Conservation (phyloP, 1,140 invertebrate genomes). For the Dreissena rostriformis region DNA sequence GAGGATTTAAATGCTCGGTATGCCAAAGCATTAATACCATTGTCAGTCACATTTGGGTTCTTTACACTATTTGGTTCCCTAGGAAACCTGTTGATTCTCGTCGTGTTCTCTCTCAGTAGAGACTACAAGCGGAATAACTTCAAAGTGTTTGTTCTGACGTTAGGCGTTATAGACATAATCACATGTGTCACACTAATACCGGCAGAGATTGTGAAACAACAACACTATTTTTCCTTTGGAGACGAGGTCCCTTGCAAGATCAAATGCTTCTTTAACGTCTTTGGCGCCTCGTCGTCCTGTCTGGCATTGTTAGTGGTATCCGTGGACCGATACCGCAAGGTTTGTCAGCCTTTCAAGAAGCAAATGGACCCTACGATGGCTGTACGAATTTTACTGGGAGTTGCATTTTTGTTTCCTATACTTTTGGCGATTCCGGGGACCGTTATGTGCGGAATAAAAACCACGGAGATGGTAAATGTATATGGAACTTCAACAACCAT, state of each 20-base stretch:
- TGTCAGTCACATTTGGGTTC: background rate
- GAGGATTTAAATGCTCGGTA: no score
- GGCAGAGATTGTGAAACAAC: background rate
- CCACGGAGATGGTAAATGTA: background rate
- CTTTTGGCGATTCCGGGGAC: background rate
- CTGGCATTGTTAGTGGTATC: background rate
- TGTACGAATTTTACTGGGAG: background rate
- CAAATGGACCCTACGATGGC: background rate
- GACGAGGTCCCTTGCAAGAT: background rate
- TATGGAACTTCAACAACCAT: background rate
- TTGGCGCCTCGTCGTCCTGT: background rate
- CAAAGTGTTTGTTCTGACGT: no score
- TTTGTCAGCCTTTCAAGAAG: no score
- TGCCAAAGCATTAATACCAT: background rate
- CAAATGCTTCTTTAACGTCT: slow-evolving; percentile 8
- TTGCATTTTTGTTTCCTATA: background rate
- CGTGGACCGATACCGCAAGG: no score
- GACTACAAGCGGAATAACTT: no score
- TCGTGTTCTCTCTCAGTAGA: no score
- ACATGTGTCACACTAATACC: slow-evolving; percentile 2
- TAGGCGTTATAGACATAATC: slow-evolving; percentile 20
- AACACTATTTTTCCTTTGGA: background rate
- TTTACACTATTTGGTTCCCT: background rate
- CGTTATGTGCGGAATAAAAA: slow-evolving; percentile 10
- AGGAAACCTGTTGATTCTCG: no score